A percentile compares a stretch with the other conserved stretches of the same genome.
phyloP scores from a whole-genome alignment of 2,797 vertebrate species.

The Mus caroli region DNA sequence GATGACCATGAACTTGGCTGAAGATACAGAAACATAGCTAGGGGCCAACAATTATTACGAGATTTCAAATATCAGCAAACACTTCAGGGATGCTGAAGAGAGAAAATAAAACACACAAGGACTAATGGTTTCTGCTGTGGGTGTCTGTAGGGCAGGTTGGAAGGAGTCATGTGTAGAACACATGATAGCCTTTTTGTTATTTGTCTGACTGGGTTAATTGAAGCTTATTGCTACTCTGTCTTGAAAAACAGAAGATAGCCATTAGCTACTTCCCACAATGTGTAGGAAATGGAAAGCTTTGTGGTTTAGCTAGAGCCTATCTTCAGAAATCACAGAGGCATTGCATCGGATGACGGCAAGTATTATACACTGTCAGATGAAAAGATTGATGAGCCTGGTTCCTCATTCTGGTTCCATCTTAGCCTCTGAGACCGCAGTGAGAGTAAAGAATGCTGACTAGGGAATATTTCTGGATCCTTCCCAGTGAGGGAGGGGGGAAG shows the following conservation, averaged over 20 bases:
- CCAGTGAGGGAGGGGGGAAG: neutral
- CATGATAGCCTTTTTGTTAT: slow-evolving; percentile 44
- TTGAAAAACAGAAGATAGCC: slow-evolving; percentile 57
- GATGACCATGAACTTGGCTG: slow-evolving; percentile 67
- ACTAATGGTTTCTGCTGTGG: slow-evolving; percentile 59
- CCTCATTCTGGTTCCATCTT: neutral
- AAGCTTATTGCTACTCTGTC: slow-evolving; percentile 16
- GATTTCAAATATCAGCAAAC: slow-evolving; percentile 59
- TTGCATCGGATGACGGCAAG: neutral
- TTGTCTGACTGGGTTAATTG: slow-evolving; percentile 66
- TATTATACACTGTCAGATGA: neutral
- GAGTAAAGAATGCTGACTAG: neutral
- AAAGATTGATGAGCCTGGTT: neutral
- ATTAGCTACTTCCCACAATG: neutral
- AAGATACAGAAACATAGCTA: slow-evolving; percentile 63
- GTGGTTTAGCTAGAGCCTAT: neutral
- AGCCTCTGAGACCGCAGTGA: neutral
- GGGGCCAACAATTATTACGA: slow-evolving; percentile 53
- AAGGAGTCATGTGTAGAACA: slow-evolving; percentile 59
- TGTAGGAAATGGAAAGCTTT: neutral
- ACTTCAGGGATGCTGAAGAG: slow-evolving; percentile 55
- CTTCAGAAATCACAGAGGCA: neutral
- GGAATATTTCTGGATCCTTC: too few species aligned
- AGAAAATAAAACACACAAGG: slow-evolving; percentile 54
- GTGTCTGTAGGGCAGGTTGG: slow-evolving; percentile 45